A percentile compares a stretch with the other conserved stretches of the same genome.
These are phyloP conservation scores for Heliconius nattereri DNA, from an alignment of 1,140 invertebrate species.

Conservation along the genomic window DNA sequence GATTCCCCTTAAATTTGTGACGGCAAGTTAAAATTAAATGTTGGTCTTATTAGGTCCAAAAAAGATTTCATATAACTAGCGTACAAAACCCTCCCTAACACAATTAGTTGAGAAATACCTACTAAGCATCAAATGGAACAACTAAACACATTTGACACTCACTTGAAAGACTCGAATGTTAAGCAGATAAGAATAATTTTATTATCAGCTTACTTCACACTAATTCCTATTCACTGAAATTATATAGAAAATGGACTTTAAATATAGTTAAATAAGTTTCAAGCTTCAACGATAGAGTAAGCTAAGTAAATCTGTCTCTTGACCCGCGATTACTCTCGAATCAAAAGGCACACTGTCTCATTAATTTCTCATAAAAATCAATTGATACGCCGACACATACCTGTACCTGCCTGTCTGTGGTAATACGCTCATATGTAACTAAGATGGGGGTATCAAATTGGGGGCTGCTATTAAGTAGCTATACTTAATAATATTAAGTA, in stretches of 20 bases:
- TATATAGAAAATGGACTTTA: constrained; percentile 11
- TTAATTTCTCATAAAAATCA: constrained; percentile 42
- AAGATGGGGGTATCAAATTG: neutral
- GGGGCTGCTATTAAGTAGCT: neutral
- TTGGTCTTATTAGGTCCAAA: neutral
- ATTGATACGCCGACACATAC: constrained; percentile 33
- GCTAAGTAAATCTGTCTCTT: constrained; percentile 31
- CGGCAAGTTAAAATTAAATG: neutral
- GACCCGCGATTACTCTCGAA: constrained; percentile 34
- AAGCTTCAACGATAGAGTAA: constrained; percentile 3
- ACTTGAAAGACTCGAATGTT: constrained; percentile 33
- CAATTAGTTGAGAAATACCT: neutral
- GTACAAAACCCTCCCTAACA: neutral
- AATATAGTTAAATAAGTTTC: neutral
- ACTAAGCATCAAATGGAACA: constrained; percentile 11
- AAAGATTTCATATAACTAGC: neutral
- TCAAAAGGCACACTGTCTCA: constrained; percentile 36
- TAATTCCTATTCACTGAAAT: constrained; percentile 21
- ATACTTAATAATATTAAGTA: too few relatives aligned
- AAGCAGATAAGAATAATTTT: constrained; percentile 37
- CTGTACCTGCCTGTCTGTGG: neutral
- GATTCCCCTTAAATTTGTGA: too few relatives aligned
- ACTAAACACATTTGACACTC: constrained; percentile 21
- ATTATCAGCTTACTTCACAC: constrained; percentile 35
- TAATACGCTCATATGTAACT: neutral